A percentile compares a stretch with the other conserved stretches of the same genome.
phyloP scores from a whole-genome alignment of 2,797 vertebrate species.

The Tolypeutes matacus region DNA sequence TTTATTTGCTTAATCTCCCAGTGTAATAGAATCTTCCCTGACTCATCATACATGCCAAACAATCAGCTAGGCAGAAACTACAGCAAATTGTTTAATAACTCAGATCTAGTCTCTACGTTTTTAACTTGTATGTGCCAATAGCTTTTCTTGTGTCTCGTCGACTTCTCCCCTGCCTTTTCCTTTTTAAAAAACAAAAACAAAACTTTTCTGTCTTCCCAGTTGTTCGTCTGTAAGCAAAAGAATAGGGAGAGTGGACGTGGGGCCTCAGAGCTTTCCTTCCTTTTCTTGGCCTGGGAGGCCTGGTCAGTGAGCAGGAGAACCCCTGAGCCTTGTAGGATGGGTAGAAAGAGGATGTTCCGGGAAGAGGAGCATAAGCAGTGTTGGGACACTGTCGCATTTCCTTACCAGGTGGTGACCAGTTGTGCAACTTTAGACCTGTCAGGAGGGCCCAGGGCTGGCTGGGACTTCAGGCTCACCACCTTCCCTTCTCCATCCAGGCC shows the following conservation, averaged over 20 bases:
- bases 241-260: background rate
- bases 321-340: background rate
- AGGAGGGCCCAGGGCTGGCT: background rate
- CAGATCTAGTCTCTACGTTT: constrained; percentile 71
- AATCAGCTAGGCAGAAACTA: constrained; percentile 85
- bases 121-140: constrained; percentile 45
- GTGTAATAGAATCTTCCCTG: constrained; percentile 86
- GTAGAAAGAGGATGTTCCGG: background rate
- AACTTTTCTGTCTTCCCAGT: constrained; percentile 30
- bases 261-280: background rate
- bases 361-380: background rate
- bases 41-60: constrained; percentile 84
- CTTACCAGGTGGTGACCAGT: background rate
- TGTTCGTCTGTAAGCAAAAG: background rate
- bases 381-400: background rate
- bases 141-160: constrained; percentile 48
- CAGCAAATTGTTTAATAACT: constrained; percentile 84
- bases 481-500: background rate
- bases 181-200: background rate
- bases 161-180: background rate
- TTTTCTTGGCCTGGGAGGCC: background rate
- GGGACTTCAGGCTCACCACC: background rate
- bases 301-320: background rate
- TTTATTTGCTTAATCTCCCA: constrained; percentile 88
- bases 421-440: background rate